Evolutionary conservation across 2,797 vertebrate species (phyloP).

Genomic region (Urocyon cinereoargenteus): DNA sequence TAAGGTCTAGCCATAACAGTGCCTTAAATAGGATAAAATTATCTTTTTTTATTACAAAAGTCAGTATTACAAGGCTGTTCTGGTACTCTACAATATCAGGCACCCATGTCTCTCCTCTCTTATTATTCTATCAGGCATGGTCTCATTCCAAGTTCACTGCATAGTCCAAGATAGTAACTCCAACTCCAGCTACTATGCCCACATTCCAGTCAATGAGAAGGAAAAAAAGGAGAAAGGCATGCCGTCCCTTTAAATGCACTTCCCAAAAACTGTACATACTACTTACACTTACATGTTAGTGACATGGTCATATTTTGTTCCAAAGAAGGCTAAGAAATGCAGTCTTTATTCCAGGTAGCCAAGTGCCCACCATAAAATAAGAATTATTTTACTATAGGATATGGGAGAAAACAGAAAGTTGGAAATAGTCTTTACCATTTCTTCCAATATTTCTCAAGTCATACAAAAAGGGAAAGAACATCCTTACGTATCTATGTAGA

Average conservation of each 20-base stretch:
- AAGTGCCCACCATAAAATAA: neutral
- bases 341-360: neutral
- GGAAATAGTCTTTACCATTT: conserved; percentile 31
- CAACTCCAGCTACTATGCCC: neutral
- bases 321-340: neutral
- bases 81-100: neutral
- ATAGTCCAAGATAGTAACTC: neutral
- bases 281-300: neutral
- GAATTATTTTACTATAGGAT: neutral
- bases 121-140: neutral
- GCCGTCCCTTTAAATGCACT: neutral
- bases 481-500: neutral
- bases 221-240: neutral
- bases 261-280: neutral
- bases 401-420: neutral
- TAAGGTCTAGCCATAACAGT: neutral
- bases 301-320: neutral
- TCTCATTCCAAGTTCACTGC: neutral
- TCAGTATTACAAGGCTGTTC: neutral
- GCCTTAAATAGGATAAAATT: neutral
- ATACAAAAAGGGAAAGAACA: neutral
- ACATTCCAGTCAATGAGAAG: neutral
- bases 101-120: neutral
- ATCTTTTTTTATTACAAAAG: neutral
- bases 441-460: neutral